Percentiles rank a stretch among this genome's conserved stretches.
Conservation (phyloP, 2,888 invertebrate species). For the Zeuzera pyrina region DNA sequence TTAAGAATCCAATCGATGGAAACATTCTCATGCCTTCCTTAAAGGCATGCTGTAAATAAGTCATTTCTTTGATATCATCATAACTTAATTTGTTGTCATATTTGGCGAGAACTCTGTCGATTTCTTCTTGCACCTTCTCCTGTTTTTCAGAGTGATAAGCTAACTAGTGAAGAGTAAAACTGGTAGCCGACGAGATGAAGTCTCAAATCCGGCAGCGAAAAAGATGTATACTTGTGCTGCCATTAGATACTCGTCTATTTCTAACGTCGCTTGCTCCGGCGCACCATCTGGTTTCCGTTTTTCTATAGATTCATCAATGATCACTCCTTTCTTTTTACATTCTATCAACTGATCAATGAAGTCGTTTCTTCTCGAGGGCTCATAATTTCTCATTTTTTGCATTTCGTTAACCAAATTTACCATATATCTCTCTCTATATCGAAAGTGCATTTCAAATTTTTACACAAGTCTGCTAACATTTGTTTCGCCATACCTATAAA, state of each 20-base stretch:
- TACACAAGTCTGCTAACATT: slow-evolving; percentile 28
- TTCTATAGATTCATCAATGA: slow-evolving; percentile 23
- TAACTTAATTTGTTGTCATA: too few relatives aligned
- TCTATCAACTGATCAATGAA: slow-evolving; percentile 41
- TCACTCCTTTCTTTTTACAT: slow-evolving; percentile 29
- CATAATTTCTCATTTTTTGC: slow-evolving; percentile 30
- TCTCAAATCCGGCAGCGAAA: slow-evolving; percentile 10
- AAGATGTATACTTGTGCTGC: slow-evolving; percentile 8
- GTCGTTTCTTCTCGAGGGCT: slow-evolving; percentile 35
- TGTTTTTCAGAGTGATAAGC: slow-evolving; percentile 22
- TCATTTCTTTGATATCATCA: slow-evolving; percentile 8
- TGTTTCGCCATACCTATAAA: slow-evolving; percentile 28
- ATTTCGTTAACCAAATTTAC: too few relatives aligned
- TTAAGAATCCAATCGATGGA: slow-evolving; percentile 5
- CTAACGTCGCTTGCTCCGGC: slow-evolving; percentile 7
- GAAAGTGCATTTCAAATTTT: slow-evolving; percentile 23
- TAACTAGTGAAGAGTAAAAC: slow-evolving; percentile 6
- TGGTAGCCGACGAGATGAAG: slow-evolving; percentile 8
- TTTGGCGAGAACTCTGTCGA: too few relatives aligned
- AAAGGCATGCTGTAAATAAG: slow-evolving; percentile 5
- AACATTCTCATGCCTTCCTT: too few relatives aligned
- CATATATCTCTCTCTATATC: slow-evolving; percentile 29
- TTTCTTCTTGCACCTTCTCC: slow-evolving; percentile 16
- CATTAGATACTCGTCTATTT: slow-evolving; percentile 10
- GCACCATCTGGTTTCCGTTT: slow-evolving; percentile 4